phyloP scores from a whole-genome alignment of 2,113 vertebrate genomes.

The Struthio camelus region DNA sequence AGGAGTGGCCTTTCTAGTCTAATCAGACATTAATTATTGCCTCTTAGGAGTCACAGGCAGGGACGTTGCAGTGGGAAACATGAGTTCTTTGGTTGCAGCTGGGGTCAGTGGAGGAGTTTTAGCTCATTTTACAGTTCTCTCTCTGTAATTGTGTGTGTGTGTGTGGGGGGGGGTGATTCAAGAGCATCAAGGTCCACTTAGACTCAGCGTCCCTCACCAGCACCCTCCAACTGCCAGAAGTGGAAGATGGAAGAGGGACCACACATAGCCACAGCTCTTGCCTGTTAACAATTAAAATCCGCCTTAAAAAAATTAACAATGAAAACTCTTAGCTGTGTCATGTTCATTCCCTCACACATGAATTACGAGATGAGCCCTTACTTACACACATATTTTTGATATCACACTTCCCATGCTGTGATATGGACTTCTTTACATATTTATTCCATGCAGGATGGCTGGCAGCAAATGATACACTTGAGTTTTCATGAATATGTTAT shows the following conservation, averaged over 20 bases:
- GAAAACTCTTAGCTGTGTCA: conserved; percentile 29
- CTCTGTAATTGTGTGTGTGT: neutral
- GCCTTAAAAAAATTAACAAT: conserved; percentile 40
- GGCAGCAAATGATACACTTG: neutral
- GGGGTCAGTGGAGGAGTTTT: neutral
- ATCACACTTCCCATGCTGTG: conserved; percentile 5
- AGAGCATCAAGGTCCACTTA: neutral
- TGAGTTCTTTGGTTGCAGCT: neutral
- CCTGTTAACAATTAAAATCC: conserved; percentile 60
- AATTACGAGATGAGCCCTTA: conserved; percentile 44
- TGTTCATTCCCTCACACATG: conserved; percentile 12
- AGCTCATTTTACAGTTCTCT: neutral
- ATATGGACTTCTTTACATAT: neutral
- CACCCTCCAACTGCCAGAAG: neutral
- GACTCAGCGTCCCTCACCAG: neutral
- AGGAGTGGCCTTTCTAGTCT: neutral
- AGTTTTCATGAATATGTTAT: neutral
- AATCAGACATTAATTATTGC: neutral
- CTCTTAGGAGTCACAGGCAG: neutral
- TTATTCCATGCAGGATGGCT: neutral
- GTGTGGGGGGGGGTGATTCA: neutral
- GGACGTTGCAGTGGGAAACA: neutral
- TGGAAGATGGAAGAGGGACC: conserved; percentile 48
- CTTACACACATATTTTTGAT: conserved; percentile 22
- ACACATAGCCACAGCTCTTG: conserved; percentile 48